Evolutionary conservation across 1,140 invertebrate genomes (phyloP).

Genomic region (Catajapyx aquilonaris): DNA sequence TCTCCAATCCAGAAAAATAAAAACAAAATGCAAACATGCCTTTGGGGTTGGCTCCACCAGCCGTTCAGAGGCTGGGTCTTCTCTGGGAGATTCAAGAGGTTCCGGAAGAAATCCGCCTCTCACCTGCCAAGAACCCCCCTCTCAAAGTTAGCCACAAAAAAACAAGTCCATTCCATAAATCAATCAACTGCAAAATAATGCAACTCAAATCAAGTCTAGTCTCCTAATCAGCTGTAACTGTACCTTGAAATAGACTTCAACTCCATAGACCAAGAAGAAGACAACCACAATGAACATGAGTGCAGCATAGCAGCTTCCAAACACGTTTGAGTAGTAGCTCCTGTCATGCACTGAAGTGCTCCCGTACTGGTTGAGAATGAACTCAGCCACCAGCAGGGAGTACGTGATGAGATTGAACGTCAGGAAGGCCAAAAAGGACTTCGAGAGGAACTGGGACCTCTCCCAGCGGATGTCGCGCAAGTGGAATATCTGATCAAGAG

Average conservation of each 20-base stretch:
- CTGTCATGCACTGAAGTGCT: slow-evolving; percentile 24
- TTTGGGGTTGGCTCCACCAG: not conserved
- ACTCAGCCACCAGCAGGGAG: slow-evolving; percentile 60
- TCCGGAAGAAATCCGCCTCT: slow-evolving; percentile 6
- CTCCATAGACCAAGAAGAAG: slow-evolving; percentile 85
- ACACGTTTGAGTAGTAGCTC: slow-evolving; percentile 59
- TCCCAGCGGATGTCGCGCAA: slow-evolving; percentile 67
- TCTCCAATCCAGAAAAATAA: not conserved
- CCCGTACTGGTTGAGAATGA: slow-evolving; percentile 42
- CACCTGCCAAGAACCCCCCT: slow-evolving; percentile 4
- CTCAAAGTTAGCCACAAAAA: too few relatives aligned
- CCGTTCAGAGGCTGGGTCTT: too few relatives aligned
- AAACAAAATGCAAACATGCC: not conserved
- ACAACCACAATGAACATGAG: slow-evolving; percentile 74
- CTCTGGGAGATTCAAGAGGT: too few relatives aligned
- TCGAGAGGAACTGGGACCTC: slow-evolving; percentile 70
- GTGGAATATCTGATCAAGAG: slow-evolving; percentile 57
- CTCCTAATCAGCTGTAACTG: too few relatives aligned
- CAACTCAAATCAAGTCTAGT: too few relatives aligned
- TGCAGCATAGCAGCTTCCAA: slow-evolving; percentile 79
- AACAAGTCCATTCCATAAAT: slow-evolving; percentile 4
- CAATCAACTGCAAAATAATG: not conserved
- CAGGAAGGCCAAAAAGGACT: slow-evolving; percentile 78
- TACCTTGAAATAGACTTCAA: slow-evolving; percentile 88
- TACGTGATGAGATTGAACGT: slow-evolving; percentile 78